phyloP scores from a whole-genome alignment of 2,888 invertebrate species.

The Invenusta paracnida region DNA sequence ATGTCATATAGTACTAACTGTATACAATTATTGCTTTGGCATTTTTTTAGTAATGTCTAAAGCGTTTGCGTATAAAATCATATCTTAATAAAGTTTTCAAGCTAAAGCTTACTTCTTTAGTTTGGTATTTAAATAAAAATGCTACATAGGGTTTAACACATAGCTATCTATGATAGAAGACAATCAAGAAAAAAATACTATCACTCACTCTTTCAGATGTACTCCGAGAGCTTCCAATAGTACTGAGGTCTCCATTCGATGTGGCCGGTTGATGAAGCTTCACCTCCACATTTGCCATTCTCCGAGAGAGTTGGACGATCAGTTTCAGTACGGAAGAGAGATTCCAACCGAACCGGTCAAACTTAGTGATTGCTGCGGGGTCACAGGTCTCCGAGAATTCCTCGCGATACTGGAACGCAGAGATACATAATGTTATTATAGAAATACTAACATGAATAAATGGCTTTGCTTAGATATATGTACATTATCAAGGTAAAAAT shows the following conservation, averaged over 20 bases:
- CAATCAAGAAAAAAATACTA: neutral
- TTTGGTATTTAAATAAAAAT: too few species aligned
- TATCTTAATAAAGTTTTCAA: too few species aligned
- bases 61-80: too few species aligned
- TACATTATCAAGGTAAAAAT: too few species aligned
- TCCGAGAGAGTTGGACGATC: neutral
- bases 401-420: neutral
- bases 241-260: neutral
- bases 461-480: too few species aligned
- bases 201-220: neutral
- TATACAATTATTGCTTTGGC: too few species aligned
- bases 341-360: neutral
- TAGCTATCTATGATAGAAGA: too few species aligned
- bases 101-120: too few species aligned
- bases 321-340: neutral
- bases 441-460: too few species aligned
- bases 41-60: too few species aligned
- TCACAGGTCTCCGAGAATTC: neutral
- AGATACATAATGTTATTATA: neutral
- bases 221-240: neutral
- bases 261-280: neutral
- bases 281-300: neutral
- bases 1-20: too few species aligned
- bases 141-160: too few species aligned
- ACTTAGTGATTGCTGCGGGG: neutral